Evolutionary conservation across 2,797 vertebrate species (phyloP).

Genomic region (Mormyrus proboscirostris): DNA sequence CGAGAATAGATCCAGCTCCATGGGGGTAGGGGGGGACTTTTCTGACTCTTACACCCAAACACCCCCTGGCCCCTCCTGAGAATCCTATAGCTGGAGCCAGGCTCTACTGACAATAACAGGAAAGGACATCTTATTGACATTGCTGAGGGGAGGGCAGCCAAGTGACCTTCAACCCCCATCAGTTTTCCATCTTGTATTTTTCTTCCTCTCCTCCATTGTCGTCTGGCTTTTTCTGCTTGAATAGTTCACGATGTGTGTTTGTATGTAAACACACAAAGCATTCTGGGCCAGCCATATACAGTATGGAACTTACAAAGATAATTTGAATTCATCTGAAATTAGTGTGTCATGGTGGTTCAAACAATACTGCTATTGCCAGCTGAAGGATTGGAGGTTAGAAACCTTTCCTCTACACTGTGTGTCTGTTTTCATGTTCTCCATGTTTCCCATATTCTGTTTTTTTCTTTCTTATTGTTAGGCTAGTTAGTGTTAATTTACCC

Average conservation of each 20-base stretch:
- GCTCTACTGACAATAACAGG: neutral
- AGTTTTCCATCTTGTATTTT: neutral
- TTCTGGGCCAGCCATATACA: neutral
- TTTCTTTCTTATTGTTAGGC: neutral
- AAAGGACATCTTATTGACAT: neutral
- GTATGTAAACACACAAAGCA: neutral
- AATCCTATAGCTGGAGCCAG: neutral
- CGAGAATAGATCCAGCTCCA: neutral
- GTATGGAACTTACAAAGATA: neutral
- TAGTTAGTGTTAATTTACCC: neutral
- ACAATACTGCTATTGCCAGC: neutral
- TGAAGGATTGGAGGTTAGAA: neutral
- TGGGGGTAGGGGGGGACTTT: neutral
- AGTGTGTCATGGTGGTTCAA: neutral
- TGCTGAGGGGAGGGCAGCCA: neutral
- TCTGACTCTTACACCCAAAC: neutral
- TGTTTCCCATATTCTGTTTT: neutral
- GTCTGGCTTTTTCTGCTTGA: neutral
- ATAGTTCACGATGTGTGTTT: neutral
- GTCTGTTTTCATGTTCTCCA: neutral
- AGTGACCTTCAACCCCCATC: neutral
- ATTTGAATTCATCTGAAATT: neutral
- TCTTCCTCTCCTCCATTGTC: neutral
- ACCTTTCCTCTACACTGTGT: neutral
- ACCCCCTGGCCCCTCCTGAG: neutral